Evolutionary conservation across 2,888 invertebrate genomes (phyloP).

Genomic region (Eumerus sabulonum): DNA sequence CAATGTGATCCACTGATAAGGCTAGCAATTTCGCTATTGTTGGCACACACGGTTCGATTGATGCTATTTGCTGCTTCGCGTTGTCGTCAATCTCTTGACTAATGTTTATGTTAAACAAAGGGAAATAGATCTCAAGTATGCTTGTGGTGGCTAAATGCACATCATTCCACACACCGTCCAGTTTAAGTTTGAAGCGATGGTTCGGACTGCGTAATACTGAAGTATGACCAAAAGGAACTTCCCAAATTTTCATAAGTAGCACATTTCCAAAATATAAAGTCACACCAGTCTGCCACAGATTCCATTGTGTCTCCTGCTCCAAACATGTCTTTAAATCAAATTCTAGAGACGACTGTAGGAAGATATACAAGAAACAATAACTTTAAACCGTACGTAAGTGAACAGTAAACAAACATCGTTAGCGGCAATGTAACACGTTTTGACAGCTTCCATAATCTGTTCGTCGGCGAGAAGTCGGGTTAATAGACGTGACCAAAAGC

Average conservation of each 20-base stretch:
- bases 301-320: conserved; percentile 86
- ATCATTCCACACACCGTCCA: conserved; percentile 92
- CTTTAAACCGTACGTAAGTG: no score
- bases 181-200: conserved; percentile 85
- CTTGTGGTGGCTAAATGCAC: conserved; percentile 89
- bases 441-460: conserved; percentile 88
- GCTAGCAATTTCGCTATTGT: conserved; percentile 90
- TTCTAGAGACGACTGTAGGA: conserved; percentile 74
- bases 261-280: conserved; percentile 91
- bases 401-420: conserved; percentile 81
- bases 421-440: conserved; percentile 86
- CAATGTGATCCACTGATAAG: conserved; percentile 95
- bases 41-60: conserved; percentile 87
- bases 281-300: conserved; percentile 95
- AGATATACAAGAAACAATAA: no score
- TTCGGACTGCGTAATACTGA: conserved; percentile 80
- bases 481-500: conserved; percentile 97
- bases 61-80: conserved; percentile 73
- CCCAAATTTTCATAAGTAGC: conserved; percentile 89
- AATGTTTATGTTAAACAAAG: conserved; percentile 80
- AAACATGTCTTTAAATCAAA: conserved; percentile 76
- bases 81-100: conserved; percentile 81
- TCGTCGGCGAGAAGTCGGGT: conserved; percentile 95
- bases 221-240: conserved; percentile 83
- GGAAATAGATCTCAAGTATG: conserved; percentile 91